phyloP scores from a whole-genome alignment of 2,888 invertebrate genomes.

The Atethmia centrago region DNA sequence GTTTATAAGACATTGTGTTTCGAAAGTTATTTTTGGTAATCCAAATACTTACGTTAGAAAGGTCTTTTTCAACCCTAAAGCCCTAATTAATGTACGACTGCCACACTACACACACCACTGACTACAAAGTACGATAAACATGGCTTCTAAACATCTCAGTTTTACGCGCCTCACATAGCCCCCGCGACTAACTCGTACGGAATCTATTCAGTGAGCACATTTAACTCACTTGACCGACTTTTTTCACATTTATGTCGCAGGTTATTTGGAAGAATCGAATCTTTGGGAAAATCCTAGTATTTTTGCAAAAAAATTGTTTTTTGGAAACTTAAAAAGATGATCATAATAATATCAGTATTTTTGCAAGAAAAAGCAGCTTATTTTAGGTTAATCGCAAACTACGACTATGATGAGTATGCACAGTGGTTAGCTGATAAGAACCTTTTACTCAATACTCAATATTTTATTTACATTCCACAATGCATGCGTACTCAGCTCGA shows the following conservation, averaged over 20 bases:
- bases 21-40: not conserved
- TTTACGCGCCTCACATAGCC: constrained; percentile 11
- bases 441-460: too few species aligned
- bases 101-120: not conserved
- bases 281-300: not conserved
- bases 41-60: not conserved
- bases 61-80: not conserved
- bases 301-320: not conserved
- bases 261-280: not conserved
- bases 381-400: not conserved
- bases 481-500: too few species aligned
- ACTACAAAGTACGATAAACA: not conserved
- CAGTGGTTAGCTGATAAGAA: not conserved
- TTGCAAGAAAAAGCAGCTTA: not conserved
- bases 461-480: too few species aligned
- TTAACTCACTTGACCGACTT: constrained; percentile 64
- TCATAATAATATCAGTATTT: not conserved
- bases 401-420: not conserved
- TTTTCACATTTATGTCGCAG: constrained; percentile 47
- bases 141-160: constrained; percentile 12
- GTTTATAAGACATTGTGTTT: not conserved
- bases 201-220: constrained; percentile 63
- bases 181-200: constrained; percentile 24
- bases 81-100: not conserved
- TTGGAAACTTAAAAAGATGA: not conserved